Evolutionary conservation across 2,113 vertebrate genomes (phyloP).

Genomic region (Alexandromys fortis): DNA sequence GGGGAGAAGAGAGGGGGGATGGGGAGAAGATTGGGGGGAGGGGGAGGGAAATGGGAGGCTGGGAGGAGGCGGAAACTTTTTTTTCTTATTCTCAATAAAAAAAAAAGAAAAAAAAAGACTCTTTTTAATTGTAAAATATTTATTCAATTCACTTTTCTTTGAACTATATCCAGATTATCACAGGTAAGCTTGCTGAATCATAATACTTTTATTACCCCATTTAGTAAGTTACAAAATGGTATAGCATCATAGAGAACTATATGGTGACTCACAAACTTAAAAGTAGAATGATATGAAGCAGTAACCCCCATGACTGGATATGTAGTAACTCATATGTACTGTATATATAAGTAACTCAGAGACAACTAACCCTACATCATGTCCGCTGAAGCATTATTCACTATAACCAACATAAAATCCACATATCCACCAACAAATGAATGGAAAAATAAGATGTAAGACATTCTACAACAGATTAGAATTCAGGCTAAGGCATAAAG

Average conservation of each 20-base stretch:
- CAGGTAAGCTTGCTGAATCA: background rate
- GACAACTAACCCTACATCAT: background rate
- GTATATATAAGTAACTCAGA: too few relatives aligned
- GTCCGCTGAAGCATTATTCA: background rate
- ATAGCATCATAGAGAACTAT: background rate
- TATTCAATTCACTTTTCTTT: constrained; percentile 25
- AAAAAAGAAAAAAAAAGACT: too few relatives aligned
- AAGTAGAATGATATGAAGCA: background rate
- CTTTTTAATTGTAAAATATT: background rate
- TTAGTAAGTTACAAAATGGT: background rate
- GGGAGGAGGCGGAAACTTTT: too few relatives aligned
- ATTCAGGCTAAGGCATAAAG: background rate
- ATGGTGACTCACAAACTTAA: background rate
- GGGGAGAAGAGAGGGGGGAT: too few relatives aligned
- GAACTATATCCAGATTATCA: background rate
- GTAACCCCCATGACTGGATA: background rate
- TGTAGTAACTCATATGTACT: too few relatives aligned
- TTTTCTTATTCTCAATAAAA: too few relatives aligned
- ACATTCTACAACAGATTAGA: background rate
- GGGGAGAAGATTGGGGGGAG: too few relatives aligned
- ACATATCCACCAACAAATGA: background rate
- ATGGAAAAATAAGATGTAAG: background rate
- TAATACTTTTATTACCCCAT: background rate
- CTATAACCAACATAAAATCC: background rate
- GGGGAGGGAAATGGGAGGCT: too few relatives aligned